Conservation (phyloP, 2,113 vertebrate species). For the Turnix velox region DNA sequence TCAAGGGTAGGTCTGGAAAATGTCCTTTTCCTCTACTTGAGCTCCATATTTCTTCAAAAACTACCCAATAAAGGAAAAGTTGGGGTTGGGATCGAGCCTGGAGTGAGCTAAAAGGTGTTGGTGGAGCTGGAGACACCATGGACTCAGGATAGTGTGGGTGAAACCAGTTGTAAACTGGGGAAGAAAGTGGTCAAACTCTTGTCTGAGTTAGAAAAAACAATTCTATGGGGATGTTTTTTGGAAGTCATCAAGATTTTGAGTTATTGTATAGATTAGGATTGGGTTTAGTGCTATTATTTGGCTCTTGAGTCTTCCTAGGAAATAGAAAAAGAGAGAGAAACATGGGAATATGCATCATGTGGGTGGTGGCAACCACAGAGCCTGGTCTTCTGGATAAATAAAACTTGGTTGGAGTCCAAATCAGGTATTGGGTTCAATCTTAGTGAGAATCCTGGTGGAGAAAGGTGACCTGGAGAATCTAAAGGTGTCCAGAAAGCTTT, state of each 20-base stretch:
- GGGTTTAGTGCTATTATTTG: background rate
- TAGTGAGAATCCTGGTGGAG: background rate
- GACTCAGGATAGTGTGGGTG: accelerated
- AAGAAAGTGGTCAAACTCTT: accelerated
- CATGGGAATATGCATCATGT: background rate
- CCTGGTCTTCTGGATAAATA: background rate
- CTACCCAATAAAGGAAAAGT: background rate
- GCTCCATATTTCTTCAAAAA: background rate
- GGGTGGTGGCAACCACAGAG: background rate
- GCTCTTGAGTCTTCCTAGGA: background rate
- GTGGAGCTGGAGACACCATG: accelerated
- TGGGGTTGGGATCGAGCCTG: background rate
- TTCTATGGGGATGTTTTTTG: background rate
- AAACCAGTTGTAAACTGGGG: background rate
- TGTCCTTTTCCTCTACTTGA: background rate
- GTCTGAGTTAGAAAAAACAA: accelerated
- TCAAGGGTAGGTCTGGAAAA: background rate
- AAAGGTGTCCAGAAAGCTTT: background rate
- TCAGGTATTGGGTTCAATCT: background rate
- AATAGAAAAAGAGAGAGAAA: too few species aligned
- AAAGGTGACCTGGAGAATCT: background rate
- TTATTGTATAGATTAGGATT: background rate
- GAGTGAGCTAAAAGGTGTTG: background rate
- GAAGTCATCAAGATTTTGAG: background rate
- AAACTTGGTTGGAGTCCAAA: background rate